Evolutionary conservation across 2,113 vertebrate species (phyloP), one percentile per base, ranked within the genome.

Genomic region (Oceanodroma tethys): DNA sequence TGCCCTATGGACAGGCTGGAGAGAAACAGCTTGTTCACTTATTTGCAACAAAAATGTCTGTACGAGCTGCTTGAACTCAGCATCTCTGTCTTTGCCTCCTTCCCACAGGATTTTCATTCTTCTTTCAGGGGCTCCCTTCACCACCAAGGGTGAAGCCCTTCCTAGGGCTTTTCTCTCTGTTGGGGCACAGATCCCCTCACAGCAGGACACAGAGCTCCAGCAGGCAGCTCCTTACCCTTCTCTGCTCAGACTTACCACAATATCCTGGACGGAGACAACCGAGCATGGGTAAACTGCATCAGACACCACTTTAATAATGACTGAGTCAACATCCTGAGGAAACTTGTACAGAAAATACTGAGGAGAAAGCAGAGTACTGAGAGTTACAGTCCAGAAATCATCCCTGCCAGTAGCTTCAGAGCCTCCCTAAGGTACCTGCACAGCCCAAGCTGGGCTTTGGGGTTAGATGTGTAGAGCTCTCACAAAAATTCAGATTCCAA

Each of bases 341-440:
- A 99, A 99, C 70, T 93, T 97, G 97, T 99, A 99, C 27, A 98
- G 97, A 94, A 99, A 98, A 95, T 98, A 99, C 98, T 99, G 82
- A 56, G 34, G 90, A 96, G 90, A 92, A 94, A 97, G 59, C 78
- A 97, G 50, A 95, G 65, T 10, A 42, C 30, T 12, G 15, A 79
- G 78, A 95, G 42, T 95, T 83, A 93, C 0, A 0, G 72, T 52
- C 60, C 67, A 90, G 74, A 78, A 78, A 43, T 47, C 38, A 63
- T 6, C 36, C 43, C 20, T 71, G 43, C 4, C 42, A 67, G 12
- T 14, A 60, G n/a, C 22, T 88, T 84, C 53, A 84, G 22, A 85
- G 20, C 22, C 19, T 65, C 40, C 34, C 58, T 53, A 67, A 81
- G 25, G 34, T 25, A 73, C 15, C 34, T 34, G 3, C 22, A 27